Percentiles rank a stretch among this genome's conserved stretches.
Conservation (phyloP, 1,140 invertebrate genomes). For the Bombus waltoni region DNA sequence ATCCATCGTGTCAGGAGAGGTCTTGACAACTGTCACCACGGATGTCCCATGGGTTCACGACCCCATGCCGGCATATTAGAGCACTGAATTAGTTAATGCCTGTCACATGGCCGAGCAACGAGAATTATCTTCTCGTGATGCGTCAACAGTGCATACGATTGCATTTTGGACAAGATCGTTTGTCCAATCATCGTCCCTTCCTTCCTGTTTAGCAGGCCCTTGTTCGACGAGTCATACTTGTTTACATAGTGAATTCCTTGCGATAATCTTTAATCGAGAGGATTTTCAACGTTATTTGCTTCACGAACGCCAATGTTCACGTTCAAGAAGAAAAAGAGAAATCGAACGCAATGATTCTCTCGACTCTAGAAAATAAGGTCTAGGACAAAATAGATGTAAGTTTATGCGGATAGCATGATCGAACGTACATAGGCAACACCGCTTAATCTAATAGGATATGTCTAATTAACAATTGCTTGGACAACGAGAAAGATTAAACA, state of each 20-base stretch:
- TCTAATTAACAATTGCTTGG: slow-evolving; percentile 43
- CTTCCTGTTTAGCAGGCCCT: slow-evolving; percentile 62
- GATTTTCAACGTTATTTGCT: not conserved
- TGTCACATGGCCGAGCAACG: slow-evolving; percentile 63
- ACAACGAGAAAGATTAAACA: not conserved
- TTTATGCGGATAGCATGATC: not conserved
- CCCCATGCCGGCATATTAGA: slow-evolving; percentile 68
- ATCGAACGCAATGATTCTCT: not conserved
- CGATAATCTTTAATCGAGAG: not conserved
- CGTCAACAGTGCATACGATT: slow-evolving; percentile 64
- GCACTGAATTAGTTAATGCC: slow-evolving; percentile 76
- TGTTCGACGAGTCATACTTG: not conserved
- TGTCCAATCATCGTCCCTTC: slow-evolving; percentile 68
- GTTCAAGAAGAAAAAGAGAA: not conserved
- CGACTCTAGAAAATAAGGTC: not conserved
- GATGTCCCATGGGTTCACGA: slow-evolving; percentile 76
- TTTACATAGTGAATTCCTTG: not conserved
- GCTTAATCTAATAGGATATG: slow-evolving; percentile 41
- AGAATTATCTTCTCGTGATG: slow-evolving; percentile 66
- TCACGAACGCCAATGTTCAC: not conserved
- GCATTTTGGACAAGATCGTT: slow-evolving; percentile 73
- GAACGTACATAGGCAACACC: not conserved
- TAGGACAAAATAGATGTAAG: not conserved
- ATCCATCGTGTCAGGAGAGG: not conserved
- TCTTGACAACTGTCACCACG: slow-evolving; percentile 26